Conservation (phyloP, 2,797 vertebrate species). For the Ptychobarbus kaznakovi region DNA sequence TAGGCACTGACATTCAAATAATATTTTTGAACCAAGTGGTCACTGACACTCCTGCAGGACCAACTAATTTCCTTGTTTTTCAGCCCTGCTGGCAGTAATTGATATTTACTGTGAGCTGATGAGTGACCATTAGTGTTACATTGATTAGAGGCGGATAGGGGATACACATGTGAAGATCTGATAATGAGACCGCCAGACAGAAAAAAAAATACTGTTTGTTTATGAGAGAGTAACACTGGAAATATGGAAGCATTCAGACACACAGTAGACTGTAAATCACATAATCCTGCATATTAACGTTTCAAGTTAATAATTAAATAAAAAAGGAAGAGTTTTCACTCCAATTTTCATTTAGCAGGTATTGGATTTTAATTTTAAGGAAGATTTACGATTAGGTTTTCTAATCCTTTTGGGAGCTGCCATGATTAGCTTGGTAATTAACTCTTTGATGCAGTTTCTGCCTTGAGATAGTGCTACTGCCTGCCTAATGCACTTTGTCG, state of each 20-base stretch:
- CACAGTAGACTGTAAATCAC: slow-evolving; percentile 11
- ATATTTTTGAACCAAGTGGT: not conserved
- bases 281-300: slow-evolving; percentile 25
- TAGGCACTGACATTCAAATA: not conserved
- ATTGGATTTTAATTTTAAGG: slow-evolving; percentile 58
- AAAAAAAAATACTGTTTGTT: slow-evolving; percentile 6
- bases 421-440: slow-evolving; percentile 62
- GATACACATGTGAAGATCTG: slow-evolving; percentile 21
- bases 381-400: slow-evolving; percentile 57
- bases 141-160: slow-evolving; percentile 22
- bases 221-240: slow-evolving; percentile 1
- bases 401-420: slow-evolving; percentile 58
- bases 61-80: slow-evolving; percentile 10
- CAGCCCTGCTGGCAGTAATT: slow-evolving; percentile 10
- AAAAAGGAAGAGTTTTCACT: slow-evolving; percentile 35
- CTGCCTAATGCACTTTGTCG: slow-evolving; percentile 50
- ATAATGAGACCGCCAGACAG: slow-evolving; percentile 16
- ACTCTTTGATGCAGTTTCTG: slow-evolving; percentile 62
- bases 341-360: slow-evolving; percentile 56
- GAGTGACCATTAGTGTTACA: slow-evolving; percentile 39
- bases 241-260: not conserved
- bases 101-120: slow-evolving; percentile 40
- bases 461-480: slow-evolving; percentile 47
- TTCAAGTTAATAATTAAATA: slow-evolving; percentile 46
- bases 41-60: not conserved